These are phyloP conservation scores for Tangara arthus DNA, from an alignment of 2,797 vertebrate genomes.

Conservation along the genomic window DNA sequence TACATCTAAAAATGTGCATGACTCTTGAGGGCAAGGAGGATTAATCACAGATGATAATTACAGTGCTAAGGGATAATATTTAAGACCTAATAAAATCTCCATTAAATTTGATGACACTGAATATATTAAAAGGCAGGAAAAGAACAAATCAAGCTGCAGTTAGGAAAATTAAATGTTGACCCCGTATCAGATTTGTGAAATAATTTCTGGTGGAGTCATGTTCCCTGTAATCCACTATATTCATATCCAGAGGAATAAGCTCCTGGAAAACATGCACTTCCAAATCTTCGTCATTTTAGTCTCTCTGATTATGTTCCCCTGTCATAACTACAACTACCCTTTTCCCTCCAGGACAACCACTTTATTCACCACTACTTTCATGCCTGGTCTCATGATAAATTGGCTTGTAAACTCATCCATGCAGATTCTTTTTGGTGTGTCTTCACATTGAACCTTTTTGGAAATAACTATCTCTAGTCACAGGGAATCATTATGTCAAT, in stretches of 20 bases:
- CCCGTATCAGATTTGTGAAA: slow-evolving; percentile 19
- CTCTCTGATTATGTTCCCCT: not conserved
- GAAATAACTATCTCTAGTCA: not conserved
- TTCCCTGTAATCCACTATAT: not conserved
- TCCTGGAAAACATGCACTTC: not conserved
- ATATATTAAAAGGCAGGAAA: slow-evolving; percentile 33
- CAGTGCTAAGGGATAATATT: slow-evolving; percentile 33
- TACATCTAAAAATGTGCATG: slow-evolving; percentile 3
- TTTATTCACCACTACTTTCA: not conserved
- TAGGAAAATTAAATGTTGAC: slow-evolving; percentile 23
- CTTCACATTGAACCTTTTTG: not conserved
- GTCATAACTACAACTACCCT: not conserved
- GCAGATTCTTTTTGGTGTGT: not conserved
- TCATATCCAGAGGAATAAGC: not conserved
- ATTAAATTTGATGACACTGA: slow-evolving; percentile 23
- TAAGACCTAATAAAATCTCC: slow-evolving; percentile 51
- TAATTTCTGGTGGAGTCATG: slow-evolving; percentile 1
- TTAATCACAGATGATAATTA: slow-evolving; percentile 66
- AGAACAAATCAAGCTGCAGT: slow-evolving; percentile 27
- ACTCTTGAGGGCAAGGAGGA: slow-evolving; percentile 29
- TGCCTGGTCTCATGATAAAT: not conserved
- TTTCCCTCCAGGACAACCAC: not conserved
- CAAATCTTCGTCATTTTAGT: not conserved
- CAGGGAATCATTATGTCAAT: not conserved
- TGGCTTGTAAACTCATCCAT: not conserved